phyloP scores from a whole-genome alignment of 2,797 vertebrate species.

The Coregonus suidteri region DNA sequence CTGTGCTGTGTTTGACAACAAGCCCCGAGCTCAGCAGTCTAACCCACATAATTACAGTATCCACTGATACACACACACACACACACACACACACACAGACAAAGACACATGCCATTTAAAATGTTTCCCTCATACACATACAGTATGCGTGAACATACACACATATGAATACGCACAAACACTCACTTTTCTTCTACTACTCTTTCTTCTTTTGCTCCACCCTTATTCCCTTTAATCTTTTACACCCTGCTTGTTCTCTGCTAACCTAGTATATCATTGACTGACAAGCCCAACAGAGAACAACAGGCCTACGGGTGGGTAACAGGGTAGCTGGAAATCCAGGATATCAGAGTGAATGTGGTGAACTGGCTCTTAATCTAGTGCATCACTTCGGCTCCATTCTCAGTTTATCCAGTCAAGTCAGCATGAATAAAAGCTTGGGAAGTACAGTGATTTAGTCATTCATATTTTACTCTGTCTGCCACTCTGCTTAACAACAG shows the following conservation, averaged over 20 bases:
- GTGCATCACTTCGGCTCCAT: conserved; percentile 45
- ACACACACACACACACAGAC: neutral
- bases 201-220: neutral
- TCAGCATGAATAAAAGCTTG: conserved; percentile 72
- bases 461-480: conserved; percentile 77
- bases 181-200: neutral
- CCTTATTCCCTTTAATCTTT: neutral
- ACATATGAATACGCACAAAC: conserved; percentile 11
- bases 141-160: conserved; percentile 30
- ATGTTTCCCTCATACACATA: conserved; percentile 26
- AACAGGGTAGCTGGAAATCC: neutral
- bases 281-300: conserved; percentile 10
- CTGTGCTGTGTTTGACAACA: conserved; percentile 12
- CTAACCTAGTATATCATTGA: conserved; percentile 7
- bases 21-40: conserved; percentile 6
- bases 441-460: conserved; percentile 73
- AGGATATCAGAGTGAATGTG: neutral
- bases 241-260: neutral
- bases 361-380: neutral
- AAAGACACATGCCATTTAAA: conserved; percentile 29
- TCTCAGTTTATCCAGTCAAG: conserved; percentile 67
- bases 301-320: neutral
- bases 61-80: conserved; percentile 23
- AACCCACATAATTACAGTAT: conserved; percentile 10
- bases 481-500: conserved; percentile 71